A percentile compares a stretch with the other conserved stretches of the same genome.
Evolutionary conservation across 1,140 invertebrate genomes (phyloP).

Genomic region (Papilio polytes): DNA sequence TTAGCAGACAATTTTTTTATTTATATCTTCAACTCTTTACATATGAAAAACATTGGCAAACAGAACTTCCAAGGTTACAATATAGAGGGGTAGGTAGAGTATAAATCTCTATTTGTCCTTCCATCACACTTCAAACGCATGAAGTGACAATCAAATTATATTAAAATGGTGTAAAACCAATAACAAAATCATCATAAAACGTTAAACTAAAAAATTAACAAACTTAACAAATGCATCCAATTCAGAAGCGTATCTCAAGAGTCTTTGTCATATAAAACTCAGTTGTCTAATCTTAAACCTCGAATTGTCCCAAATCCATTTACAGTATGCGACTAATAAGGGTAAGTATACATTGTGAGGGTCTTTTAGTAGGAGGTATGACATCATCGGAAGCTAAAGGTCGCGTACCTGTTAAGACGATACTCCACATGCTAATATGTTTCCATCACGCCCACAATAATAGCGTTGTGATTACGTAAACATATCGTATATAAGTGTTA

Average conservation of each 20-base stretch:
- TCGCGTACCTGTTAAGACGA: slow-evolving; percentile 39
- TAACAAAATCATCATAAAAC: neutral
- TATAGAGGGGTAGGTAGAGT: too few species aligned
- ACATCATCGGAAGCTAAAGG: slow-evolving; percentile 52
- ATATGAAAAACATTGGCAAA: too few species aligned
- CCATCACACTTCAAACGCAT: too few species aligned
- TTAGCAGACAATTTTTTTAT: too few species aligned
- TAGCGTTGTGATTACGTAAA: slow-evolving; percentile 16
- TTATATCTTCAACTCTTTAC: too few species aligned
- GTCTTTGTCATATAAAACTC: neutral
- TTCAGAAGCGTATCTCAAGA: neutral
- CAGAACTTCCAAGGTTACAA: too few species aligned
- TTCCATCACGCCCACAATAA: slow-evolving; percentile 5
- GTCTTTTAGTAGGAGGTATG: slow-evolving; percentile 48
- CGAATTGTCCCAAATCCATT: slow-evolving; percentile 2
- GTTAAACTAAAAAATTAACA: neutral
- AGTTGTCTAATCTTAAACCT: slow-evolving; percentile 1
- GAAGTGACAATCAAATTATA: too few species aligned
- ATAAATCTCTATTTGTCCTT: too few species aligned
- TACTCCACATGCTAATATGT: slow-evolving; percentile 43
- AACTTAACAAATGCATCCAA: neutral
- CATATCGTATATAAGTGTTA: neutral
- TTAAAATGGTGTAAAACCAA: neutral
- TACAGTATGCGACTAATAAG: slow-evolving; percentile 45
- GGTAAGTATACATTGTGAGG: slow-evolving; percentile 43